These are phyloP conservation scores for Heliocidaris tuberculata DNA, from an alignment of 35 echinoderm and acorn worm species.

Conservation along the genomic window DNA sequence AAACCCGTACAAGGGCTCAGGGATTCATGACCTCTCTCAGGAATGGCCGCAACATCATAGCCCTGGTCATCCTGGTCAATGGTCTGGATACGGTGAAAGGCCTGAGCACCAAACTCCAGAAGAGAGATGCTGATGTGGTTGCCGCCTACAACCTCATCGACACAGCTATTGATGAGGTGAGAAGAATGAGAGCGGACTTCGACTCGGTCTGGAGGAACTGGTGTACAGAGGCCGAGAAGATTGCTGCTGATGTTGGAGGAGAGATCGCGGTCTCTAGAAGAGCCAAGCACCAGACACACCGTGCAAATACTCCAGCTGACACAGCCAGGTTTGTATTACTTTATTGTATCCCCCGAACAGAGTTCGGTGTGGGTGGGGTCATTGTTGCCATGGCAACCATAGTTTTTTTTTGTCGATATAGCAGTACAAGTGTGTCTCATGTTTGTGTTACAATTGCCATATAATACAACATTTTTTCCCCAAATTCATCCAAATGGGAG, in stretches of 20 bases:
- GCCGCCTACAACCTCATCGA: slow-evolving; percentile 31
- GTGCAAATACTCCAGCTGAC: slow-evolving; percentile 13
- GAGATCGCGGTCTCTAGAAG: not conserved
- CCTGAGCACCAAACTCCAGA: slow-evolving; percentile 19
- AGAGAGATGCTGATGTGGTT: slow-evolving; percentile 27
- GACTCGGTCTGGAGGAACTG: not conserved
- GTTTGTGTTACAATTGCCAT: too few species aligned
- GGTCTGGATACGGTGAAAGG: not conserved
- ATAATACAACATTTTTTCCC: too few species aligned
- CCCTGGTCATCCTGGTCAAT: slow-evolving; percentile 5
- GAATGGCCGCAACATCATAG: not conserved
- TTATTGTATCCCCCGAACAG: too few species aligned
- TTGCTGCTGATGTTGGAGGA: not conserved
- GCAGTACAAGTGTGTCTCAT: too few species aligned
- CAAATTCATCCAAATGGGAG: too few species aligned
- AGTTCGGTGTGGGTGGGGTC: too few species aligned
- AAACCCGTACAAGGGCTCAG: slow-evolving; percentile 14
- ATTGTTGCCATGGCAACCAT: too few species aligned
- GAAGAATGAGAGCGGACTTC: slow-evolving; percentile 8
- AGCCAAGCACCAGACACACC: not conserved
- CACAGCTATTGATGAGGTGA: not conserved
- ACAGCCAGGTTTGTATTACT: slow-evolving; percentile 13
- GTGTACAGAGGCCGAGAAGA: not conserved
- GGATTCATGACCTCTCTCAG: not conserved
- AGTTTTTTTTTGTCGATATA: too few species aligned